These are phyloP conservation scores for Lacerta agilis DNA, from an alignment of 2,797 vertebrate genomes.

Conservation along the genomic window DNA sequence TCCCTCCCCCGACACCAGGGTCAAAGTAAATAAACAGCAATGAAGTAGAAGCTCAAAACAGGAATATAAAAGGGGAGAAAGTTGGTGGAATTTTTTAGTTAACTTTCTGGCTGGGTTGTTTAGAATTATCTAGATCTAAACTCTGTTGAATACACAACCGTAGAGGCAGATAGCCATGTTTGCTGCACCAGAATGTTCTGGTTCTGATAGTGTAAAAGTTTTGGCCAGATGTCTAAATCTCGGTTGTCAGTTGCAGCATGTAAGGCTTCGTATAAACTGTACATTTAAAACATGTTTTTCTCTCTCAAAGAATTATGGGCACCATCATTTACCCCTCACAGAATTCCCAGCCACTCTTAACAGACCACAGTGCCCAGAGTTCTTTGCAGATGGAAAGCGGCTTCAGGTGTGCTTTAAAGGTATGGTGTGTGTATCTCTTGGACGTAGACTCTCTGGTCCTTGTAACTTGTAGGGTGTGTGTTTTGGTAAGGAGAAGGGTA, in stretches of 20 bases:
- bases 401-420: too few species aligned
- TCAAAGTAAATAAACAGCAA: constrained; percentile 55
- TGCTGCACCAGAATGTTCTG: not conserved
- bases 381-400: too few species aligned
- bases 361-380: too few species aligned
- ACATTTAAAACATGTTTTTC: too few species aligned
- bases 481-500: not conserved
- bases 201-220: not conserved
- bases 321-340: too few species aligned
- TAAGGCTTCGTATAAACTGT: too few species aligned
- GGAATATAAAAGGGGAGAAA: constrained; percentile 17
- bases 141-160: not conserved
- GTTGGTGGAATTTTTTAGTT: not conserved
- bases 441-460: not conserved
- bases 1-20: constrained; percentile 38
- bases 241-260: not conserved
- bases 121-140: not conserved
- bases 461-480: not conserved
- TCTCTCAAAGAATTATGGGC: too few species aligned
- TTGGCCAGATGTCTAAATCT: not conserved
- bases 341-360: too few species aligned
- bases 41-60: constrained; percentile 28
- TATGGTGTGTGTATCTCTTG: not conserved
- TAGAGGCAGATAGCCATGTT: not conserved
- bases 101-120: not conserved